Conservation (phyloP, 2,888 invertebrate genomes). For the Mythimna loreyi region DNA sequence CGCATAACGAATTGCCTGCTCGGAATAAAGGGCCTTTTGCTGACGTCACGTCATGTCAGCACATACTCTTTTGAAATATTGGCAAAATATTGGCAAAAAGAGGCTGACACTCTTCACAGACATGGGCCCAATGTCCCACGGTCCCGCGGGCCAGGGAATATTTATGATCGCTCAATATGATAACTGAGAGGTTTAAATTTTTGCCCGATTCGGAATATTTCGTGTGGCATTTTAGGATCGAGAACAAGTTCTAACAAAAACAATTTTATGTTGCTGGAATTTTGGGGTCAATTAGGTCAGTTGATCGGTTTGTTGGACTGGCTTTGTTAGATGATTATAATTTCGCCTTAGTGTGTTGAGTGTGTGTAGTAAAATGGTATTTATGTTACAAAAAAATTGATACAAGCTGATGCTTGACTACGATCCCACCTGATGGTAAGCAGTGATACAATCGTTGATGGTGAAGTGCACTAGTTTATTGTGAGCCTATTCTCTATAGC, state of each 20-base stretch:
- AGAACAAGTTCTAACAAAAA: slow-evolving; percentile 50
- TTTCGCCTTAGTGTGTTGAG: not conserved
- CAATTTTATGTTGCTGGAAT: slow-evolving; percentile 28
- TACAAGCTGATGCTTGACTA: no score
- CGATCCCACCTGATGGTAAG: no score
- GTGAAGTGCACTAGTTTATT: no score
- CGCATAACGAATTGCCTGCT: slow-evolving; percentile 53
- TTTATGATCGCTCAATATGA: slow-evolving; percentile 72
- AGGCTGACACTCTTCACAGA: slow-evolving; percentile 63
- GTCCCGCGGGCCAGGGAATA: slow-evolving; percentile 66
- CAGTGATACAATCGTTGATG: no score
- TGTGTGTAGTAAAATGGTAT: not conserved
- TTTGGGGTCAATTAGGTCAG: slow-evolving; percentile 2
- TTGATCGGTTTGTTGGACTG: not conserved
- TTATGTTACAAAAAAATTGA: no score
- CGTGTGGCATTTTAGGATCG: slow-evolving; percentile 39
- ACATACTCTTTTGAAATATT: slow-evolving; percentile 71
- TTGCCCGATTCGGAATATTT: slow-evolving; percentile 53
- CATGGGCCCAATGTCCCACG: slow-evolving; percentile 33
- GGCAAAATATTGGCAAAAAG: slow-evolving; percentile 74
- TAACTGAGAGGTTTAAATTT: slow-evolving; percentile 53
- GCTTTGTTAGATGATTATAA: not conserved
- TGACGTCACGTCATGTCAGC: slow-evolving; percentile 57
- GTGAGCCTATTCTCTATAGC: no score
- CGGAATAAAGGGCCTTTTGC: slow-evolving; percentile 52